Evolutionary conservation across 1,140 invertebrate genomes (phyloP), one percentile per base, ranked within the genome.

Genomic region (Apis florea): DNA sequence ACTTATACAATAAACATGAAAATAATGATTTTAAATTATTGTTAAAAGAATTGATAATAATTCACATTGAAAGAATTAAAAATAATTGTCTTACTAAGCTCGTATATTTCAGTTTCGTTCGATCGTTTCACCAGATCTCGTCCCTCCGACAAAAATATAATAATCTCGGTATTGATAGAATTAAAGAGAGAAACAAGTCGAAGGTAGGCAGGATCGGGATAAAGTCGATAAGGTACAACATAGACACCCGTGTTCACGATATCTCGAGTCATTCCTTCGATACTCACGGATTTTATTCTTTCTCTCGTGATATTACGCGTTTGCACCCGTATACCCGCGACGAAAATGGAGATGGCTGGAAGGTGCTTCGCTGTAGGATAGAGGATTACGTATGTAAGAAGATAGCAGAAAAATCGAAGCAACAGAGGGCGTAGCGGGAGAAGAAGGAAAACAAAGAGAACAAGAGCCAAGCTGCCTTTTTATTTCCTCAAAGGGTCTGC

Each of bases 221-320:
- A 61, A 11, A 12, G 8, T 4, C 8, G 31, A 83, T 69, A 87
- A 79, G 70, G 76, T 80, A 80, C 47, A 47, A 47, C 54, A 26
- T 24, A 26, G 82, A 87, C 84, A 1, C 70, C 79, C 19, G 56
- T 56, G 26, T 17, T 31, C 21, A 17, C 74, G 85, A 85, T 86
- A 85, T 81, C 66, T 54, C 82, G 84, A 89, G 88, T 90, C 91
- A 91, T 92, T 92, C 89, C 85, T 89, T 88, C 85, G 71, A 70
- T 80, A 82, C 83, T 84, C 83, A 85, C 79, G 83, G 83, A 88
- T 93, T 93, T 93, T 92, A 92, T 92, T 90, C 87, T 83, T 79
- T 80, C 76, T 70, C 17, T 66, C 61, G 56, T n/a, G 83, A 78
- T 84, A 92, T 92, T 92, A 91, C 91, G 90, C 84, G 88, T 91